These are phyloP conservation scores for Orussus abietinus DNA, from an alignment of 1,140 invertebrate genomes.

Conservation along the genomic window DNA sequence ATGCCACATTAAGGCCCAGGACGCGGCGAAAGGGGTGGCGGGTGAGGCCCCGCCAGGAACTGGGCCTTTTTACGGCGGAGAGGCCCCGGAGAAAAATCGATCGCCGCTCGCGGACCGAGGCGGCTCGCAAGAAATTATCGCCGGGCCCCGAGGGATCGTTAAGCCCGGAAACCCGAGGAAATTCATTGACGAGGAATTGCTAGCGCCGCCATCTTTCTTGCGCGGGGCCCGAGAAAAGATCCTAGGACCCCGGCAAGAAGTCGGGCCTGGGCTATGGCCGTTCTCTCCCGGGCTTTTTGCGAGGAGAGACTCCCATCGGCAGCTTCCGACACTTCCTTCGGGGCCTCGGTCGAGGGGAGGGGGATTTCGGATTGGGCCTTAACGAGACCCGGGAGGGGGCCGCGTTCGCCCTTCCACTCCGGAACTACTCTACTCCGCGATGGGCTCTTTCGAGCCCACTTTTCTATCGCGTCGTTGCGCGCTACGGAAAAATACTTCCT, in stretches of 20 bases:
- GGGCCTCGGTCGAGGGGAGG: neutral
- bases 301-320: constrained; percentile 1
- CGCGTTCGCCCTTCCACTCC: too few species aligned
- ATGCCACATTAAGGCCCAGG: too few species aligned
- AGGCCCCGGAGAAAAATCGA: constrained; percentile 11
- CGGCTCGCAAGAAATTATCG: neutral
- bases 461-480: too few species aligned
- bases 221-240: too few species aligned
- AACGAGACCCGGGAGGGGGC: too few species aligned
- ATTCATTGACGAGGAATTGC: constrained; percentile 26
- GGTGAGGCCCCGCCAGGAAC: too few species aligned
- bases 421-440: too few species aligned
- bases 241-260: too few species aligned
- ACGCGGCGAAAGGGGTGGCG: too few species aligned
- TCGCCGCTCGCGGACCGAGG: constrained; percentile 9
- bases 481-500: too few species aligned
- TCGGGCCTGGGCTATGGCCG: constrained; percentile 1
- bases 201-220: constrained; percentile 1
- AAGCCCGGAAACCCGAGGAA: constrained; percentile 18
- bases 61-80: constrained; percentile 3
- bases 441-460: too few species aligned
- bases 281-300: neutral
- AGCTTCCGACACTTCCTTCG: constrained; percentile 9
- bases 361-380: too few species aligned
- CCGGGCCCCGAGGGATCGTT: neutral